Evolutionary conservation across 1,140 invertebrate genomes (phyloP), one percentile per base, ranked within the genome.

Genomic region (Notospermus geniculatus): DNA sequence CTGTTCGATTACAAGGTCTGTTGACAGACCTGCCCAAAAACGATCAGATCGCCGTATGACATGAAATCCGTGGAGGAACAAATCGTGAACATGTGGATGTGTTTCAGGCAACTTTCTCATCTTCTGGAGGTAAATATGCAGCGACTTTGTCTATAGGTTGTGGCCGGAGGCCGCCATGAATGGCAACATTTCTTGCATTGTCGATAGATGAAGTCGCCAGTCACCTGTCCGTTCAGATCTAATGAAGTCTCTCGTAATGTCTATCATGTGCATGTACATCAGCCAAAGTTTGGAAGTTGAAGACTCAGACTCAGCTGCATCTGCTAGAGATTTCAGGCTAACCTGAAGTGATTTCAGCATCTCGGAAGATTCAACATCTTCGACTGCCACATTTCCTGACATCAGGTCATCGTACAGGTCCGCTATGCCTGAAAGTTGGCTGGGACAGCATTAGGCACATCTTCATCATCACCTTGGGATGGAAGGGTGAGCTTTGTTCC

Each of bases 151-250:
- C 69, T 83, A 83, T 22, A 75, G 58, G 60, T 77, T 79, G 66
- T 84, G 83, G n/a, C 82, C 80, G 60, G 68, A 54, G 2, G 80
- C 78, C 66, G 81, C 73, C 63, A 82, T 80, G 58, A 67, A 78
- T 1, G 76, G 79, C 9, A 82, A 60, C 72, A 82, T 82, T 59
- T 72, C 60, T 53, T 66, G 53, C n/a, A 83, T 9, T 15, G 63
- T 25, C 5, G 45, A 1, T 2, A 64, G 23, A 30, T 71, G 64
- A 65, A 75, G 57, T 9, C 57, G 81, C 78, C 64, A 74, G 59
- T 60, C 77, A 30, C 57, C 67, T 82, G 72, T 75, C 57, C 71
- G 69, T 74, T 80, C 75, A 67, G 76, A 71, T 60, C 67, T 65
- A 68, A 83, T 70, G 52, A 83, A 83, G 52, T 74, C 62, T 58